phyloP scores from a whole-genome alignment of 2,113 vertebrate genomes.

The Serilophus lunatus region DNA sequence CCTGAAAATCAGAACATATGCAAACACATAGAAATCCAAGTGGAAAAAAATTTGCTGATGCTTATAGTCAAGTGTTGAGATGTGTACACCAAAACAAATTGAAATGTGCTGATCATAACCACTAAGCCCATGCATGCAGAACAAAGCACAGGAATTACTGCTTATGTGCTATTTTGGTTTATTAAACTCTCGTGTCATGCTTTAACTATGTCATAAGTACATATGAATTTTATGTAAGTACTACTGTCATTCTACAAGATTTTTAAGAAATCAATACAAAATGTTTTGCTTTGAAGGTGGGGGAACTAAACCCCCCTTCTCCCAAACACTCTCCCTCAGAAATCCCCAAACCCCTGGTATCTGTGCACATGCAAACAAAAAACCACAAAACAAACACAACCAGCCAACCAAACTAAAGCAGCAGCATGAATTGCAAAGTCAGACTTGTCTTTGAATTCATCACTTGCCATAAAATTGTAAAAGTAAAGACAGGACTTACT shows the following conservation, averaged over 20 bases:
- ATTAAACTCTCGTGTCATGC: not conserved
- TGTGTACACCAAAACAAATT: fast-evolving
- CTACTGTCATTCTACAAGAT: fast-evolving
- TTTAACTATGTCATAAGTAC: not conserved
- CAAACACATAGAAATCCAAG: not conserved
- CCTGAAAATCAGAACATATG: not conserved
- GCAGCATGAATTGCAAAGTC: not conserved
- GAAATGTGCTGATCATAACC: not conserved
- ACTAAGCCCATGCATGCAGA: too few relatives aligned
- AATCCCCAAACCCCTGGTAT: not conserved
- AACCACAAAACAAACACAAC: not conserved
- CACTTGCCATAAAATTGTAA: not conserved
- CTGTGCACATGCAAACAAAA: not conserved
- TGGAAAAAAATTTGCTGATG: not conserved
- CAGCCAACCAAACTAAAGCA: not conserved
- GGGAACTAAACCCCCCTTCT: not conserved
- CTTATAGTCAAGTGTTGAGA: not conserved
- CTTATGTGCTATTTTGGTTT: not conserved
- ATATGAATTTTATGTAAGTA: not conserved
- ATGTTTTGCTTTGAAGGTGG: not conserved
- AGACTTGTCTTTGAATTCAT: not conserved
- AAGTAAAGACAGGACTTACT: slow-evolving; percentile 68
- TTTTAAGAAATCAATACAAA: not conserved
- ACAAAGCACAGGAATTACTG: not conserved
- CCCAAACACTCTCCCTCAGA: not conserved